These are phyloP conservation scores for Heteromyza rotundicornis DNA, from an alignment of 2,888 invertebrate genomes.

Conservation along the genomic window DNA sequence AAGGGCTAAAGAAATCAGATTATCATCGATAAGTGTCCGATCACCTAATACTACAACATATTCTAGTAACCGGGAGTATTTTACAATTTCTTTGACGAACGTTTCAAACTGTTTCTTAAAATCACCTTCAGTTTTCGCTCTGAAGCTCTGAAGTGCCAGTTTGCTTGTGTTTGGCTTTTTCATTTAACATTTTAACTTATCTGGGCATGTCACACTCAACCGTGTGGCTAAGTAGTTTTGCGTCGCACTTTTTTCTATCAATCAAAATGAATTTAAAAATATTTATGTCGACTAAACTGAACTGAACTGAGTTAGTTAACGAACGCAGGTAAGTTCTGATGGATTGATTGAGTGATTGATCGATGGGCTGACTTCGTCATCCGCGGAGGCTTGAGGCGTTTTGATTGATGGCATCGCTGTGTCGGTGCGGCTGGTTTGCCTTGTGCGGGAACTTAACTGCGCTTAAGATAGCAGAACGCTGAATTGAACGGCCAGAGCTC, in stretches of 20 bases:
- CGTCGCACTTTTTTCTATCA: constrained; percentile 35
- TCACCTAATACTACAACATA: too few relatives aligned
- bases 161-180: too few relatives aligned
- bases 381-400: constrained; percentile 1
- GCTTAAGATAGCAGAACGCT: neutral
- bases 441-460: neutral
- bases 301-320: neutral
- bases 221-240: constrained; percentile 42
- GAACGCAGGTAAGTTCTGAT: neutral
- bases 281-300: neutral
- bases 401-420: constrained; percentile 2
- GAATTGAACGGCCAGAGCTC: constrained; percentile 27
- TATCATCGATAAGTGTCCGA: too few relatives aligned
- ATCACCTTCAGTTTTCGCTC: too few relatives aligned
- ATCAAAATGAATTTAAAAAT: constrained; percentile 31
- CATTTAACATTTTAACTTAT: constrained; percentile 3
- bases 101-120: too few relatives aligned
- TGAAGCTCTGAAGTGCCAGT: too few relatives aligned
- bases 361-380: constrained; percentile 32
- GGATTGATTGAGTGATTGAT: constrained; percentile 41
- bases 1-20: too few relatives aligned
- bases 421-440: too few relatives aligned
- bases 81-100: too few relatives aligned
- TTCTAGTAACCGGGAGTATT: too few relatives aligned
- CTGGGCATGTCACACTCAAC: constrained; percentile 26